Conservation (phyloP, 2,797 vertebrate genomes). For the Taenioides sp. region DNA sequence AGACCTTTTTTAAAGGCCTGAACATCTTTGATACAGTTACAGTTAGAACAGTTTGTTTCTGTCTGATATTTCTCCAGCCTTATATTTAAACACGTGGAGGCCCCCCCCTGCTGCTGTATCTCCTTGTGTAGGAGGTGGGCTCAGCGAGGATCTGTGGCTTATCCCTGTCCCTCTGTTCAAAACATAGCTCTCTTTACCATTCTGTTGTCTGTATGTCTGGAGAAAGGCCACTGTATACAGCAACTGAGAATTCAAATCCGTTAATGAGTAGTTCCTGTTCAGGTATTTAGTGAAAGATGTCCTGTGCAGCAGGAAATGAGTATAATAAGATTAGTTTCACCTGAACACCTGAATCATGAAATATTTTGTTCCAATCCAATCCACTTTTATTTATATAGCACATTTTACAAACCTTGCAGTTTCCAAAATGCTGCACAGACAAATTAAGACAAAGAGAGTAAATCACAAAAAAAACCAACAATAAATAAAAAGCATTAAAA, state of each 20-base stretch:
- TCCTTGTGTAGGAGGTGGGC: slow-evolving; percentile 38
- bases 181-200: slow-evolving; percentile 27
- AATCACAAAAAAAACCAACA: too few relatives aligned
- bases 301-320: neutral
- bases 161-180: slow-evolving; percentile 27
- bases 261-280: neutral
- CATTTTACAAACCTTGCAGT: too few relatives aligned
- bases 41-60: slow-evolving; percentile 26
- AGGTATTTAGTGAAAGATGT: neutral
- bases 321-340: too few relatives aligned
- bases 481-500: too few relatives aligned
- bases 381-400: too few relatives aligned
- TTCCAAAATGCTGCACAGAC: too few relatives aligned
- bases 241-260: neutral
- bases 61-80: slow-evolving; percentile 12
- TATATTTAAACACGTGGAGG: slow-evolving; percentile 38
- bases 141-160: slow-evolving; percentile 31
- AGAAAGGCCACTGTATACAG: slow-evolving; percentile 12
- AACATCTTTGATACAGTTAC: too few relatives aligned
- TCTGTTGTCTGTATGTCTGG: slow-evolving; percentile 7
- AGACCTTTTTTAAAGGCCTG: too few relatives aligned
- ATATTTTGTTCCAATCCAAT: too few relatives aligned
- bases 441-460: too few relatives aligned
- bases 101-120: slow-evolving; percentile 37
- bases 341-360: too few relatives aligned